A percentile compares a stretch with the other conserved stretches of the same genome.
Conservation (phyloP, 2,113 vertebrate genomes). For the Carettochelys insculpta region DNA sequence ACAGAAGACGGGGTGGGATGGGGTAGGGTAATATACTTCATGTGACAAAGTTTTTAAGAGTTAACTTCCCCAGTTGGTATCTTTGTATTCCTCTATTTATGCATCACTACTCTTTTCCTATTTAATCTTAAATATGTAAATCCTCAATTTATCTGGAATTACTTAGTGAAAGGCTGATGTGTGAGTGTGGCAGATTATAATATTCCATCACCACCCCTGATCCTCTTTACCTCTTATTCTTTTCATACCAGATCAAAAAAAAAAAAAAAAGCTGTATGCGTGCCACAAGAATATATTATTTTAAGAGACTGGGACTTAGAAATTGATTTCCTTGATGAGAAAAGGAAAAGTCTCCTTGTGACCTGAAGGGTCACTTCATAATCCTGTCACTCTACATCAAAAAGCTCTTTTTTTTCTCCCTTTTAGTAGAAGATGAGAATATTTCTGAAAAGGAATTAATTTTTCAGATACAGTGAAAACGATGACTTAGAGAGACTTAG, state of each 20-base stretch:
- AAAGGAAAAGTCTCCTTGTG: slow-evolving; percentile 84
- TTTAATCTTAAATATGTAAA: slow-evolving; percentile 90
- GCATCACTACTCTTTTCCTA: slow-evolving; percentile 68
- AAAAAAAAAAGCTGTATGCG: slow-evolving; percentile 75
- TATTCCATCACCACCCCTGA: slow-evolving; percentile 83
- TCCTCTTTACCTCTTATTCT: slow-evolving; percentile 87
- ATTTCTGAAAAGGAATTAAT: slow-evolving; percentile 87
- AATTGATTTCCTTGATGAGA: slow-evolving; percentile 90
- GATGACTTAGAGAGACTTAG: slow-evolving; percentile 78
- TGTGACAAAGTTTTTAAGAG: slow-evolving; percentile 72
- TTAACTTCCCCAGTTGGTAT: slow-evolving; percentile 73
- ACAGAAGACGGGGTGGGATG: slow-evolving; percentile 51
- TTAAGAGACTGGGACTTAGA: slow-evolving; percentile 85
- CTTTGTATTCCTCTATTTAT: slow-evolving; percentile 76
- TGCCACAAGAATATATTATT: slow-evolving; percentile 86
- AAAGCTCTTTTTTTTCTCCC: slow-evolving; percentile 68
- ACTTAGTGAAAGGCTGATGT: slow-evolving; percentile 83
- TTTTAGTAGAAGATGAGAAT: slow-evolving; percentile 80
- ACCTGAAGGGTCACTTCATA: slow-evolving; percentile 82
- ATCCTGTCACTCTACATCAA: slow-evolving; percentile 80
- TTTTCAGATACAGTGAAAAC: slow-evolving; percentile 79
- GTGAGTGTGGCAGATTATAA: slow-evolving; percentile 86
- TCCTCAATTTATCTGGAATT: slow-evolving; percentile 89
- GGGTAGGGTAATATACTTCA: slow-evolving; percentile 28
- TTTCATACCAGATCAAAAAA: slow-evolving; percentile 84